Percentiles rank a stretch among this genome's conserved stretches.
Conservation (phyloP, 2,113 vertebrate genomes). For the Crocuta crocuta region DNA sequence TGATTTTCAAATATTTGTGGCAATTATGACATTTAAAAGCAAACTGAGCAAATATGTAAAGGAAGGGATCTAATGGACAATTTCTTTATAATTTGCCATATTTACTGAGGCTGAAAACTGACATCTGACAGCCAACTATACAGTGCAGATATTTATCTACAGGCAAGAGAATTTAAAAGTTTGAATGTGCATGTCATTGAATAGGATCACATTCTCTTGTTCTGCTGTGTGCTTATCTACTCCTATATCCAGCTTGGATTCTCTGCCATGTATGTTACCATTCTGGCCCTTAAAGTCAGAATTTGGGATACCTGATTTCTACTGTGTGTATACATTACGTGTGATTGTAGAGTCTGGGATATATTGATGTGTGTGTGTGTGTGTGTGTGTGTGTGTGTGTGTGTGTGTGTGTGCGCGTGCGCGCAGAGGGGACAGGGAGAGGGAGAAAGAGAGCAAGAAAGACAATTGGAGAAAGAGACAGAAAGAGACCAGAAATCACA, state of each 20-base stretch:
- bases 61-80: not conserved
- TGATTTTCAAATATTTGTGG: not conserved
- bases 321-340: not conserved
- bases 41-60: not conserved
- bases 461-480: not conserved
- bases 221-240: not conserved
- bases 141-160: not conserved
- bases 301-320: not conserved
- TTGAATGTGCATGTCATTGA: not conserved
- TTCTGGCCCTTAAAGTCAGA: not conserved
- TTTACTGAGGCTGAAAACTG: not conserved
- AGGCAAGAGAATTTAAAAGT: not conserved
- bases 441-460: not conserved
- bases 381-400: not conserved
- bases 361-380: not conserved
- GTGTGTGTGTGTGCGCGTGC: not conserved
- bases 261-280: not conserved
- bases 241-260: not conserved
- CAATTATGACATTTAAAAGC: conserved; percentile 19
- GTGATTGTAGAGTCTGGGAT: not conserved
- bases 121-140: not conserved
- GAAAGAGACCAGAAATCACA: not conserved
- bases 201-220: not conserved
- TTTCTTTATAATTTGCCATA: not conserved
- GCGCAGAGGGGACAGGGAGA: not conserved